phyloP scores from a whole-genome alignment of 1,140 invertebrate species.

The Dendrolimus kikuchii region DNA sequence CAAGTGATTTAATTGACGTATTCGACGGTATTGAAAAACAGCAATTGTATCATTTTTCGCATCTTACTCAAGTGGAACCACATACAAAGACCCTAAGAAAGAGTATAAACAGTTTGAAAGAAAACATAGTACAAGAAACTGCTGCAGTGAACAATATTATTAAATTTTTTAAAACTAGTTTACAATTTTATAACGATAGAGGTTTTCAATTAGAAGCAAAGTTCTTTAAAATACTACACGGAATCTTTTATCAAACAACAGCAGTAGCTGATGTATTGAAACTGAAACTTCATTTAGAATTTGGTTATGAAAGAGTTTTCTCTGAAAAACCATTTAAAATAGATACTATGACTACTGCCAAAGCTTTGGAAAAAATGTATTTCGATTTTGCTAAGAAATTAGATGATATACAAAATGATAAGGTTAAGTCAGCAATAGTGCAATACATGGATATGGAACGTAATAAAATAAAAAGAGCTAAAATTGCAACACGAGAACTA shows the following conservation, averaged over 20 bases:
- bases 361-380: constrained; percentile 43
- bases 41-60: constrained; percentile 46
- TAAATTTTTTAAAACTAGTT: constrained; percentile 28
- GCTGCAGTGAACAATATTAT: constrained; percentile 29
- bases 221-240: constrained; percentile 47
- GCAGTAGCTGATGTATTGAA: constrained; percentile 42
- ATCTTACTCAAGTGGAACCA: constrained; percentile 36
- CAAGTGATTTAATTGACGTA: constrained; percentile 70
- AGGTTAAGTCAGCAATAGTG: constrained; percentile 30
- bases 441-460: constrained; percentile 33
- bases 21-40: constrained; percentile 75
- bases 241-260: constrained; percentile 45
- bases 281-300: constrained; percentile 47
- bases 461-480: constrained; percentile 30
- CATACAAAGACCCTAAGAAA: constrained; percentile 30
- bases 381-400: constrained; percentile 41
- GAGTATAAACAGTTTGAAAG: constrained; percentile 30
- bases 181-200: constrained; percentile 32
- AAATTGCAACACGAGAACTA: constrained; percentile 39
- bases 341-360: constrained; percentile 34
- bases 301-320: constrained; percentile 47
- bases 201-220: constrained; percentile 33
- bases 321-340: constrained; percentile 43
- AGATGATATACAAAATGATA: constrained; percentile 32
- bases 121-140: constrained; percentile 33